Percentiles rank a stretch among this genome's conserved stretches.
These are phyloP conservation scores for Philotrypesis tridentata DNA, from an alignment of 1,140 invertebrate species.

Conservation along the genomic window DNA sequence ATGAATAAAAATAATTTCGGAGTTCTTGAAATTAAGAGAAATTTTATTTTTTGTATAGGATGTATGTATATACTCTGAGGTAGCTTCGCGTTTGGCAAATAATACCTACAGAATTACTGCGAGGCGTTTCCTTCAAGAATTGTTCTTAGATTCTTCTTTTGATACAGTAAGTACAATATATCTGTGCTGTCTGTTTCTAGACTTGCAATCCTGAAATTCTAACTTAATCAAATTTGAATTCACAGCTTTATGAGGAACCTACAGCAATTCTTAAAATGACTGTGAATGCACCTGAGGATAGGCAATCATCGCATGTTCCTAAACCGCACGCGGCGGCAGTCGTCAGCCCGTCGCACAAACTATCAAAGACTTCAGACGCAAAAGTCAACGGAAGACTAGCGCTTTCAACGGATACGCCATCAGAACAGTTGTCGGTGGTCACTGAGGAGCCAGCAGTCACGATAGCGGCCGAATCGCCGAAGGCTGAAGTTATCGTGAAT, in stretches of 20 bases:
- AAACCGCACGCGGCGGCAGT: constrained; percentile 37
- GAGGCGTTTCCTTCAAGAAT: constrained; percentile 92
- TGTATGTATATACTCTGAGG: constrained; percentile 94
- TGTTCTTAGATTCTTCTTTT: constrained; percentile 92
- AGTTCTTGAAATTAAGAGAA: constrained; percentile 17
- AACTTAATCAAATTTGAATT: constrained; percentile 2
- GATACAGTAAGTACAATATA: constrained; percentile 69
- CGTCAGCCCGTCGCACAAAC: constrained; percentile 1
- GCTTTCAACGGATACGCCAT: constrained; percentile 52
- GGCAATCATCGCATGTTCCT: constrained; percentile 52
- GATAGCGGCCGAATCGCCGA: constrained; percentile 24
- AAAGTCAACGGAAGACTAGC: constrained; percentile 62
- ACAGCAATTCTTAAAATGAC: constrained; percentile 60
- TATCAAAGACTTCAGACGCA: constrained; percentile 51
- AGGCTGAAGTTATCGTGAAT: constrained; percentile 10
- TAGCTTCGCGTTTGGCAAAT: constrained; percentile 84
- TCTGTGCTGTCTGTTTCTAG: neutral
- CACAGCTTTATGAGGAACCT: constrained; percentile 64
- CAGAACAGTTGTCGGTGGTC: constrained; percentile 54
- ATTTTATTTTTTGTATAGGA: constrained; percentile 80
- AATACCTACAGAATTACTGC: constrained; percentile 88
- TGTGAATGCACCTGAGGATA: constrained; percentile 48
- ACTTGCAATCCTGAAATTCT: neutral
- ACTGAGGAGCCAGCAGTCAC: constrained; percentile 48
- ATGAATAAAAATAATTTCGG: neutral